phyloP scores from a whole-genome alignment of 2,113 vertebrate species.

The Xenopus borealis region DNA sequence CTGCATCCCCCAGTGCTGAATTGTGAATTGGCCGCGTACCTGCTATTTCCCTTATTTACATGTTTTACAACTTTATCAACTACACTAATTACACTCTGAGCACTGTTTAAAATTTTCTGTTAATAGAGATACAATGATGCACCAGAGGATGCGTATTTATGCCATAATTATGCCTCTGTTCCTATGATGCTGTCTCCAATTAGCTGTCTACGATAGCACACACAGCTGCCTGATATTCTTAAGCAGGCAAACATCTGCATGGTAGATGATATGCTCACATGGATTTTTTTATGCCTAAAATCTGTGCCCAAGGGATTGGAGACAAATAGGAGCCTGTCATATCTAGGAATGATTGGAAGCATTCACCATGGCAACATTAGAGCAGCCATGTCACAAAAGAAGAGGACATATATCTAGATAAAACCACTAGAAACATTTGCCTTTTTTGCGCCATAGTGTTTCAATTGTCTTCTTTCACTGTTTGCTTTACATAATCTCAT shows the following conservation, averaged over 20 bases:
- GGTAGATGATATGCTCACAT: conserved; percentile 85
- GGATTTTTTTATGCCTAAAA: conserved; percentile 77
- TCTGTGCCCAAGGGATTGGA: conserved; percentile 81
- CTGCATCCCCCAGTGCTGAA: conserved; percentile 84
- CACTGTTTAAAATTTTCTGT: conserved; percentile 90
- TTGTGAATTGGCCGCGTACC: conserved; percentile 84
- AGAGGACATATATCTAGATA: conserved; percentile 85
- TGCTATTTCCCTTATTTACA: conserved; percentile 89
- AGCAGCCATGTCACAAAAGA: conserved; percentile 89
- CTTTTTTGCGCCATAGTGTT: conserved; percentile 65
- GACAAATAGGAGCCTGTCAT: conserved; percentile 86
- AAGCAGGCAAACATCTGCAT: conserved; percentile 96
- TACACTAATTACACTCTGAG: conserved; percentile 89
- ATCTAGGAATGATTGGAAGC: conserved; percentile 89
- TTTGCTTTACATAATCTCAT: conserved; percentile 58
- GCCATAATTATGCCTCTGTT: conserved; percentile 85
- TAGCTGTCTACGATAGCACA: conserved; percentile 84
- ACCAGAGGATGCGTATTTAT: conserved; percentile 88
- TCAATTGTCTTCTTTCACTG: conserved; percentile 63
- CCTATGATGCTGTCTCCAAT: conserved; percentile 84
- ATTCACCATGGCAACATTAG: conserved; percentile 94
- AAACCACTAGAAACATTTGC: conserved; percentile 81
- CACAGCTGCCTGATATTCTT: conserved; percentile 93
- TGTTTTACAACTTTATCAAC: conserved; percentile 91
- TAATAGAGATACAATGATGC: conserved; percentile 91